Base-by-base conservation (phyloP, 35 echinoderm and acorn worm genomes). In the Eucidaris tribuloides region DNA sequence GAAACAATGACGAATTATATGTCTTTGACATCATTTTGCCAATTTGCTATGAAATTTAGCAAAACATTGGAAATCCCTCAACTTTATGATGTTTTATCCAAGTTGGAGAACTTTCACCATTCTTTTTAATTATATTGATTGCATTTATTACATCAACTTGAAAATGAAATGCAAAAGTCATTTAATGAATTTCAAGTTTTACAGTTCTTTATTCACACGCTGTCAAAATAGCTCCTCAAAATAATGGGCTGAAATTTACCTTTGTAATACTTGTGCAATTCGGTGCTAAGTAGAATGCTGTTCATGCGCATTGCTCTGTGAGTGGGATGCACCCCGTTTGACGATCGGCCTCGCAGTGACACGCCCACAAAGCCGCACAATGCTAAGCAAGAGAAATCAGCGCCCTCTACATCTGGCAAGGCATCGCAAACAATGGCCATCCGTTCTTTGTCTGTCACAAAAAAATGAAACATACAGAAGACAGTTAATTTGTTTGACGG, bases 361-460 rank as follows among this genome's bases (percentile, higher is more conserved):
- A 74, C 68, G 7, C 44, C 35, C 9, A 74, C 44, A 4, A 74
- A 74, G 23, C 68, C 41, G 37, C 68, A 38, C 24, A 40, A n/a
- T n/a, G n/a, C 44, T 40, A 74, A 44, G 25, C 35, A 40, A 24
- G 68, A 74, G 20, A 41, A n/a, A 20, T 44, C 68, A 23, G 11
- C 24, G 68, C 38, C 3, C 7, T 74, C 68, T 7, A 42, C 35
- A 44, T 36, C 40, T 74, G 68, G 68, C 18, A 74, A 74, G 30
- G 29, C 18, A 44, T 74, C 68, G 29, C 28, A 74, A 9, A 40
- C 68, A 24, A 74, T 44, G 68, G 37, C 37, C 68, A 74, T 74
- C 35, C 68, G 24, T 40, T 74, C 68, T 40, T 74, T 74, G 40
- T 74, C 68, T 74, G 68, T 44, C 38, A 74, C 33, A 44, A 24